Base-by-base conservation (phyloP, 2,797 vertebrate genomes). In the Saxicola maurus region DNA sequence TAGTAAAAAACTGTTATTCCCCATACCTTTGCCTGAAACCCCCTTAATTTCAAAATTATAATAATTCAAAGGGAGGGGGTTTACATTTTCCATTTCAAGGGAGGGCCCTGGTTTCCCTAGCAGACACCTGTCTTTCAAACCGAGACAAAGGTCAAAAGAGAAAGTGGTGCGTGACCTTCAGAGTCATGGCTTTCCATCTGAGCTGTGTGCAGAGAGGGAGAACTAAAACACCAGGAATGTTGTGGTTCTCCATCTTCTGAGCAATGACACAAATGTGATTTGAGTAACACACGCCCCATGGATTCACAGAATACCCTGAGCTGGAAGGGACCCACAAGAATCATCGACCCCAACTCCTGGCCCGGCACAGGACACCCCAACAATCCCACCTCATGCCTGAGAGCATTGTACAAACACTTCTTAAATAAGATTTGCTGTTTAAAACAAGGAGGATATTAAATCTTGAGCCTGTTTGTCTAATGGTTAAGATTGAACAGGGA, bases 191-290 rank as follows among this genome's bases (percentile, higher is more conserved):
- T 79, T 73, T 67, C 55, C 9, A 2, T 27, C 80, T 65, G 20
- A 61, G 42, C 35, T 57, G 1, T 16, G 17, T 51, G 45, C 43
- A 53, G 10, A 16, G 27, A 38, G 24, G 14, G 24, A 75, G 40
- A 69, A 19, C 15, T 16, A 25, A 51, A 38, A n/a, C 28, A 52
- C 19, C 27, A 9, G 8, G n/a, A 62, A 37, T 0, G 0, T 8
- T 23, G 13, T 30, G 72, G 35, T 48, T 83, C 18, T 67, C 24
- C 3, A 1, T 56, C 61, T 78, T 52, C 42, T 79, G 60, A 28
- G 31, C 31, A 28, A 13, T 25, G n/a, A 8, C 62, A 66, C 42
- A 66, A 73, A 35, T 28, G 35, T 0, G 2, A 31, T 33, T 72
- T 24, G 30, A 66, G 13, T n/a, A 74, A 61, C 31, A 55, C 46